Percentiles rank a stretch among this genome's conserved stretches.
These are phyloP conservation scores for Pterostichus niger DNA, from an alignment of 2,888 invertebrate genomes.

Conservation along the genomic window DNA sequence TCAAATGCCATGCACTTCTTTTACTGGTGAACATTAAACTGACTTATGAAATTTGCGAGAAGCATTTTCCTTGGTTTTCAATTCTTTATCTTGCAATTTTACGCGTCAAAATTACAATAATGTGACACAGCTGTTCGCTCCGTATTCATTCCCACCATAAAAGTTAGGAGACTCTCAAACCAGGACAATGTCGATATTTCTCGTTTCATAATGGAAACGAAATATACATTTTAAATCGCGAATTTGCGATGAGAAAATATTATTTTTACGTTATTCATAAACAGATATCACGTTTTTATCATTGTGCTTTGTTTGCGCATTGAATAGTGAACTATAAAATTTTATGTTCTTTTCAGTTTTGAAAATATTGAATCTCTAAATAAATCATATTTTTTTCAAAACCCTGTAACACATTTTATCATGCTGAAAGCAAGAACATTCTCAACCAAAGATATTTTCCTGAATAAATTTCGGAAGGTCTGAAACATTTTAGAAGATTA, in stretches of 20 bases:
- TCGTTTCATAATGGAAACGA: constrained; percentile 27
- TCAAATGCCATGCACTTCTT: not conserved
- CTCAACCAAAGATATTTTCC: not conserved
- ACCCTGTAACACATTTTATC: constrained; percentile 22
- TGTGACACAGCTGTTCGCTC: constrained; percentile 35
- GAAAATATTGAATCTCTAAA: constrained; percentile 24
- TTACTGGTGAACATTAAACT: not conserved
- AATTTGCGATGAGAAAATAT: constrained; percentile 13
- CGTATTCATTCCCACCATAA: constrained; percentile 50
- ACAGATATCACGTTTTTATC: not conserved
- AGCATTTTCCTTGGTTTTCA: constrained; percentile 47
- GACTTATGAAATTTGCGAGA: constrained; percentile 43
- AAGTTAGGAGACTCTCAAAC: constrained; percentile 10
- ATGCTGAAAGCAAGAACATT: not conserved
- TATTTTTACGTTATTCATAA: not conserved
- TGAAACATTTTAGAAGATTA: constrained; percentile 33
- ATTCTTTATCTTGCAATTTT: constrained; percentile 58
- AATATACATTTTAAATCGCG: constrained; percentile 25
- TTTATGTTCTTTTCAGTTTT: not conserved
- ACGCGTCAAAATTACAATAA: constrained; percentile 59
- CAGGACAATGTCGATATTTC: constrained; percentile 17
- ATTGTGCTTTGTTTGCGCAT: not conserved
- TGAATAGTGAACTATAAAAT: not conserved
- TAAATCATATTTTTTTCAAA: constrained; percentile 9
- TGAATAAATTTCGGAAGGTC: constrained; percentile 10